Conservation (phyloP, 2,113 vertebrate genomes). For the Trematocara variabile region DNA sequence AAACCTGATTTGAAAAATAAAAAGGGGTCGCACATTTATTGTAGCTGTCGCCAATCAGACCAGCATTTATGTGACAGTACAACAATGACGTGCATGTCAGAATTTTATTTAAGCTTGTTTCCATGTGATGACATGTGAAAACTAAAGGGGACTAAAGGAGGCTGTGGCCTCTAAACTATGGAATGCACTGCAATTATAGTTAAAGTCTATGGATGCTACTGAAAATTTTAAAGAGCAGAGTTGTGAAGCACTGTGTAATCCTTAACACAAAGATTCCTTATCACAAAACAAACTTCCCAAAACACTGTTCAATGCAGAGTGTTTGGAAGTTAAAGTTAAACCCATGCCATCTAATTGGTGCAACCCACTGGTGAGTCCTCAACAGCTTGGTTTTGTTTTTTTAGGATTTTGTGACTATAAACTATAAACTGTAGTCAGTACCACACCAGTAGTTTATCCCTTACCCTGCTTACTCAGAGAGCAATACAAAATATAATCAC, state of each 20-base stretch:
- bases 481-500: neutral
- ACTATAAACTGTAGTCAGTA: neutral
- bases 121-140: neutral
- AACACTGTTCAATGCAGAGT: neutral
- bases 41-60: neutral
- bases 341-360: neutral
- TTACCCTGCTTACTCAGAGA: neutral
- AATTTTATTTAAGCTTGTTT: neutral
- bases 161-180: neutral
- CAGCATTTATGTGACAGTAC: neutral
- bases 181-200: neutral
- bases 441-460: neutral
- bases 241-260: neutral
- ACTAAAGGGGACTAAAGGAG: neutral
- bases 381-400: neutral
- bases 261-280: neutral
- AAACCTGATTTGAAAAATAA: neutral
- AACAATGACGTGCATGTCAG: neutral
- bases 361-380: neutral
- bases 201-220: neutral
- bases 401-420: neutral
- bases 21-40: neutral
- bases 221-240: neutral
- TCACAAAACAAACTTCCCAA: neutral
- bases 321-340: neutral